A percentile compares a stretch with the other conserved stretches of the same genome.
phyloP scores from a whole-genome alignment of 2,113 vertebrate genomes.

The Cyphomyrus discorhynchus region DNA sequence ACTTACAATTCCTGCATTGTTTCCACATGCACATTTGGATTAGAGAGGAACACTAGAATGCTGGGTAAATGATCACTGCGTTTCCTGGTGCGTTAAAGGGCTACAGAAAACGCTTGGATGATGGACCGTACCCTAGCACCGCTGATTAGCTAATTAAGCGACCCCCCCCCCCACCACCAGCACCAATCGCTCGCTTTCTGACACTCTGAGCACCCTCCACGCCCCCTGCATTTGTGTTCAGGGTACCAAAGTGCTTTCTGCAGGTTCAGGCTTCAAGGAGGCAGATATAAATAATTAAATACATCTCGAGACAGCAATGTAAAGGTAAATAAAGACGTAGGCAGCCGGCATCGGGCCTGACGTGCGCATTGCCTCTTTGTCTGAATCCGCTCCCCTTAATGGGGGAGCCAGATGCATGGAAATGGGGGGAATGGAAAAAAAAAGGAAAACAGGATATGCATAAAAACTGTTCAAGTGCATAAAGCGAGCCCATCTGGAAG shows the following conservation, averaged over 20 bases:
- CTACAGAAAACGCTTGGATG: too few relatives aligned
- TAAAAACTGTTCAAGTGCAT: conserved; percentile 95
- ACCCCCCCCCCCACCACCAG: background rate
- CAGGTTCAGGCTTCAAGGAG: background rate
- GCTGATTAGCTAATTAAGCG: conserved; percentile 6
- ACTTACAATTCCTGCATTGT: background rate
- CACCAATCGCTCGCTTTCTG: background rate
- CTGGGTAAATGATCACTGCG: background rate
- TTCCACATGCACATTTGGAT: background rate
- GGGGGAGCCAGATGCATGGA: conserved; percentile 89
- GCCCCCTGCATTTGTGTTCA: background rate
- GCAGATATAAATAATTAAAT: background rate
- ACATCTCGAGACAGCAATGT: background rate
- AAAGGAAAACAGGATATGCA: conserved; percentile 70
- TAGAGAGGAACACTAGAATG: background rate
- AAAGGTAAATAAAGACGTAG: background rate
- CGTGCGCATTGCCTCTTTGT: background rate
- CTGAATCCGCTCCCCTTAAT: conserved; percentile 53
- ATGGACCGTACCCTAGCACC: background rate
- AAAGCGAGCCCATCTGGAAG: conserved; percentile 99
- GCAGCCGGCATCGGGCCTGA: background rate
- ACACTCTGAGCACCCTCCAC: background rate
- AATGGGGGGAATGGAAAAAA: conserved; percentile 52
- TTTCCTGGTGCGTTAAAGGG: background rate
- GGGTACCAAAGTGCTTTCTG: background rate